These are phyloP conservation scores for Petaurus breviceps DNA, from an alignment of 2,113 vertebrate species.

Conservation along the genomic window DNA sequence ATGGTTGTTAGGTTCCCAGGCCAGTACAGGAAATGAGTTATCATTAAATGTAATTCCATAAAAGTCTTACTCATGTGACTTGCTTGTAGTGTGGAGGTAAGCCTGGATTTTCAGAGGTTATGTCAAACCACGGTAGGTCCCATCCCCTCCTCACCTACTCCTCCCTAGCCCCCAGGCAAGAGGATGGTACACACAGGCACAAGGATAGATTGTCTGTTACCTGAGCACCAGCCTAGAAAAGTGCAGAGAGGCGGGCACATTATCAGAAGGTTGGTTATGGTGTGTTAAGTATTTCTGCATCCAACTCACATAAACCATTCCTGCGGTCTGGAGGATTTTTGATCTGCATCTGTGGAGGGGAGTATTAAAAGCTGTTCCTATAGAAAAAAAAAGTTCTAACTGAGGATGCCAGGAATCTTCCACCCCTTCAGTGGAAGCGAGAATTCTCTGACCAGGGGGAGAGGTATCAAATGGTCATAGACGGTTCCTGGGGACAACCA, in stretches of 20 bases:
- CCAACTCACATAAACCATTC: too few species aligned
- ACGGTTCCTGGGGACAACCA: neutral
- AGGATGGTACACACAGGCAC: too few species aligned
- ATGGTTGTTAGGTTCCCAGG: neutral
- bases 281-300: neutral
- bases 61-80: neutral
- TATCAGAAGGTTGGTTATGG: neutral
- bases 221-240: neutral
- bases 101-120: neutral
- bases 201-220: too few species aligned
- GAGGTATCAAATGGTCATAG: neutral
- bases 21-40: neutral
- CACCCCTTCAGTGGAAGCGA: neutral
- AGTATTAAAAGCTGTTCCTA: neutral
- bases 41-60: neutral
- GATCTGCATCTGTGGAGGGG: neutral
- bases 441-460: neutral
- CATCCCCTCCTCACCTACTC: too few species aligned
- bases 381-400: neutral
- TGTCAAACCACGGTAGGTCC: too few species aligned
- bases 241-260: neutral
- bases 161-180: too few species aligned
- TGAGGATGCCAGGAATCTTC: neutral
- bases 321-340: neutral
- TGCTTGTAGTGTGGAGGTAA: neutral